Evolutionary conservation across 1,140 invertebrate species (phyloP).

Genomic region (Forficula auricularia): DNA sequence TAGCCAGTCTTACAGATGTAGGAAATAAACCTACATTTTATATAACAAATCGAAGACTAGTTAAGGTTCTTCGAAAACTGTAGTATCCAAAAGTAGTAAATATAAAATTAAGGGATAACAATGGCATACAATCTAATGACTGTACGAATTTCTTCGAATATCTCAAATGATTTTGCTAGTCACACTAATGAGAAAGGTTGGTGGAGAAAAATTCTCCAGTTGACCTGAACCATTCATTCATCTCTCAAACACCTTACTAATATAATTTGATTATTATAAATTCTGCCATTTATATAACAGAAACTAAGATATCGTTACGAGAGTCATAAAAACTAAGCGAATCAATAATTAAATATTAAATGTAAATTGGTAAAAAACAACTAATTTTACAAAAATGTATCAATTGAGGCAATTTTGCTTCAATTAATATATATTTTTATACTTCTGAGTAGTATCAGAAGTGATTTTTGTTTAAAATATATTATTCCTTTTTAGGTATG

Average conservation of each 20-base stretch:
- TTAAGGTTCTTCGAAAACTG: too few species aligned
- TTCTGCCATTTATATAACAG: neutral
- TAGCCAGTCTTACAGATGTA: too few species aligned
- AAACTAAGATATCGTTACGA: neutral
- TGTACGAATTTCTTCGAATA: slow-evolving; percentile 5
- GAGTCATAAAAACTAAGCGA: too few species aligned
- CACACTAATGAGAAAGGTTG: slow-evolving; percentile 18
- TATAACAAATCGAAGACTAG: too few species aligned
- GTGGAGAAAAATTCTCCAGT: slow-evolving; percentile 11
- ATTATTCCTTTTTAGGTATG: slow-evolving; percentile 5
- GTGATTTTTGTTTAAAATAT: slow-evolving; percentile 9
- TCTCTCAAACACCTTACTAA: slow-evolving; percentile 6
- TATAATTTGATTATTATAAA: neutral
- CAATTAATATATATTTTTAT: slow-evolving; percentile 6
- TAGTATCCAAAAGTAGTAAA: too few species aligned
- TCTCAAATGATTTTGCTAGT: slow-evolving; percentile 9
- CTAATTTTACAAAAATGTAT: slow-evolving; percentile 5
- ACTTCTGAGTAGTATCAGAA: slow-evolving; percentile 6
- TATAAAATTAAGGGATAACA: too few species aligned
- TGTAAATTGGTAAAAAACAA: slow-evolving; percentile 9
- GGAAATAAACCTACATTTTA: too few species aligned
- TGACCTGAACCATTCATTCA: slow-evolving; percentile 10
- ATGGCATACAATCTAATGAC: slow-evolving; percentile 7
- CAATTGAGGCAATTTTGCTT: slow-evolving; percentile 3
- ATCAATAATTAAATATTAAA: slow-evolving; percentile 6